phyloP scores from a whole-genome alignment of 1,140 invertebrate species.

The Gryllus bimaculatus region DNA sequence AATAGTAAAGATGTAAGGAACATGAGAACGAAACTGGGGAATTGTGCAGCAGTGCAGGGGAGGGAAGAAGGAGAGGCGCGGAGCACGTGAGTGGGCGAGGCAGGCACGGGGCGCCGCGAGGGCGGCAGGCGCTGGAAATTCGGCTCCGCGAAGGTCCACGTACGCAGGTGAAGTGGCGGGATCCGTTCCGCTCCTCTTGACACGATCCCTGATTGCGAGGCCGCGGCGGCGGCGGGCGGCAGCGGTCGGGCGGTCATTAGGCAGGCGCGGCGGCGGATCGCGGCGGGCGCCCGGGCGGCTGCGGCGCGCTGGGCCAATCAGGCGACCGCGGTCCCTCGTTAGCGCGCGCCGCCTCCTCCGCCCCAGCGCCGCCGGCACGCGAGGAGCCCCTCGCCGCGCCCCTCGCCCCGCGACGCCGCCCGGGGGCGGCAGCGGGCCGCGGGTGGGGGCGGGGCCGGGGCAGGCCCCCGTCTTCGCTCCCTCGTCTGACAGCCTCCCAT shows the following conservation, averaged over 20 bases:
- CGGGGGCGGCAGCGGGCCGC: too few species aligned
- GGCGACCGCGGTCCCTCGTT: not conserved
- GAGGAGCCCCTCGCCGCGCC: not conserved
- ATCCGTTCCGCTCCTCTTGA: not conserved
- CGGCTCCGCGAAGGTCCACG: not conserved
- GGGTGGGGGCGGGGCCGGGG: too few species aligned
- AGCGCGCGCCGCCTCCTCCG: not conserved
- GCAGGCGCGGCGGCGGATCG: not conserved
- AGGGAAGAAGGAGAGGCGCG: not conserved
- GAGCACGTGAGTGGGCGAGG: not conserved
- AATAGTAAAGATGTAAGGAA: not conserved
- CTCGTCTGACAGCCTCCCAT: too few species aligned
- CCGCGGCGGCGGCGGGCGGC: too few species aligned
- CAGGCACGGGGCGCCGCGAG: not conserved
- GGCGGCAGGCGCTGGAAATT: not conserved
- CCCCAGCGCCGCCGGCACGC: too few species aligned
- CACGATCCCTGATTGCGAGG: not conserved
- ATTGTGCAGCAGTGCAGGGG: not conserved
- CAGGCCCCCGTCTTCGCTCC: not conserved
- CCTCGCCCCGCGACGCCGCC: too few species aligned
- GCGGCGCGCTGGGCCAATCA: not conserved
- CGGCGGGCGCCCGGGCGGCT: not conserved
- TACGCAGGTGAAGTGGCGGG: not conserved
- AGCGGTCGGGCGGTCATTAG: not conserved
- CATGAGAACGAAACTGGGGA: not conserved